A percentile compares a stretch with the other conserved stretches of the same genome.
Evolutionary conservation across 2,113 vertebrate genomes (phyloP).

Genomic region (Procavia capensis): DNA sequence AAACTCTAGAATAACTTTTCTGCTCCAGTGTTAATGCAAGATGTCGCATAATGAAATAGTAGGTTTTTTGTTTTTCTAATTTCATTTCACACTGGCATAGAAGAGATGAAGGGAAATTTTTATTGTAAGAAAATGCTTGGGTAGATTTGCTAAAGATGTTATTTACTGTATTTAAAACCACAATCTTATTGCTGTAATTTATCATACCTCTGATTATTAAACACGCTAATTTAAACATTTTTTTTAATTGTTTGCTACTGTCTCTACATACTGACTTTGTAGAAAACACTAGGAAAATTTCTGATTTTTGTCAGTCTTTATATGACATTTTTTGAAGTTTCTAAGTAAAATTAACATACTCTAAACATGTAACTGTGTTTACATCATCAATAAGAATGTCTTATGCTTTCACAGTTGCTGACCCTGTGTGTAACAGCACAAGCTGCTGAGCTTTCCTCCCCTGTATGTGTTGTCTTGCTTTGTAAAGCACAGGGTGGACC

Average conservation of each 20-base stretch:
- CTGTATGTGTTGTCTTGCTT: not conserved
- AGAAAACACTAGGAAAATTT: constrained; percentile 39
- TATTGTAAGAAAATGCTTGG: constrained; percentile 51
- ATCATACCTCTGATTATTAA: constrained; percentile 70
- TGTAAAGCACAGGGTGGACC: not conserved
- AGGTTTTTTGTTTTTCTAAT: not conserved
- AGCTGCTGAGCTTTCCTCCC: not conserved
- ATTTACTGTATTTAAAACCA: constrained; percentile 70
- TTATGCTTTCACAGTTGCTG: not conserved
- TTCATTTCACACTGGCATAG: constrained; percentile 54
- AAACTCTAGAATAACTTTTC: not conserved
- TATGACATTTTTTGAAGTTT: constrained; percentile 31
- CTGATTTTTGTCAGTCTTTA: constrained; percentile 44
- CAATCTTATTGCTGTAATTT: constrained; percentile 70
- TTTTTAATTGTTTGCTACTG: constrained; percentile 59
- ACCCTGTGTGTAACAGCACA: not conserved
- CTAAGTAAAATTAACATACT: constrained; percentile 43
- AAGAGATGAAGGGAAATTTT: constrained; percentile 65
- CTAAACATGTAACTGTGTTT: constrained; percentile 50
- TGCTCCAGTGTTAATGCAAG: not conserved
- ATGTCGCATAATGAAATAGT: constrained; percentile 24
- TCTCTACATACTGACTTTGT: constrained; percentile 48
- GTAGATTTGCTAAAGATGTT: constrained; percentile 62
- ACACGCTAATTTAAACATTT: constrained; percentile 62
- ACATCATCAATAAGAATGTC: constrained; percentile 21